Base-by-base conservation (phyloP, 2,888 invertebrate genomes). In the Drosophila fulvimacula region DNA sequence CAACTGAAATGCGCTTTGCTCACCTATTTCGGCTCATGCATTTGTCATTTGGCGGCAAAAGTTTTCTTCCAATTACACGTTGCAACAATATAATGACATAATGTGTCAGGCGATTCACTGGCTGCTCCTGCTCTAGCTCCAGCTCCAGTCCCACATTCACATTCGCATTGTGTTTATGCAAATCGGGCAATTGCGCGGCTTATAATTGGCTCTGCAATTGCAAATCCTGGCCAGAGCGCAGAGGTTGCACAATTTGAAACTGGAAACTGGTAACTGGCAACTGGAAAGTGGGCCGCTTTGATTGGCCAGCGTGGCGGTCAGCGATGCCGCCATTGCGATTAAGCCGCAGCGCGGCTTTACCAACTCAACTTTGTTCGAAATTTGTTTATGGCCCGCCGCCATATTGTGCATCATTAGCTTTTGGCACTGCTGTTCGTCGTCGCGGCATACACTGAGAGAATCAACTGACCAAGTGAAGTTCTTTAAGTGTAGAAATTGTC, bases 81-180 rank as follows among this genome's bases (percentile, higher is more conserved):
- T 88, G 79, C 79, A 88, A 88, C 89, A 73, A 88, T 75, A 82
- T 88, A 88, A 88, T 88, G 87, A 82, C 89, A 84, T 83, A 83
- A 88, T 89, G 76, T 85, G 80, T 69, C 82, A 82, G 76, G 44
- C 81, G 53, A 60, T 70, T 44, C 46, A 27, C 57, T 36, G 30
- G 38, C 56, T 42, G 60, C 68, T 59, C 56, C 67, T 61, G 58
- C 60, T 36, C 19, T 24, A 13, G 5, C 42, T 21, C 41, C 36
- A 42, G 6, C 24, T 38, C 19, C 5, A 36, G n/a, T n/a, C 5
- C 41, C 19, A 48, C 41, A 24, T 44, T 27, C 51, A 52, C 21
- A 13, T 48, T 39, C 51, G 17, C 79, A 76, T 69, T 80, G 73
- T 75, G 67, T 71, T 81, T 86, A 83, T 85, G 83, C 78, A 86